Evolutionary conservation across 2,888 invertebrate genomes (phyloP).

Genomic region (Nudaria mundana): DNA sequence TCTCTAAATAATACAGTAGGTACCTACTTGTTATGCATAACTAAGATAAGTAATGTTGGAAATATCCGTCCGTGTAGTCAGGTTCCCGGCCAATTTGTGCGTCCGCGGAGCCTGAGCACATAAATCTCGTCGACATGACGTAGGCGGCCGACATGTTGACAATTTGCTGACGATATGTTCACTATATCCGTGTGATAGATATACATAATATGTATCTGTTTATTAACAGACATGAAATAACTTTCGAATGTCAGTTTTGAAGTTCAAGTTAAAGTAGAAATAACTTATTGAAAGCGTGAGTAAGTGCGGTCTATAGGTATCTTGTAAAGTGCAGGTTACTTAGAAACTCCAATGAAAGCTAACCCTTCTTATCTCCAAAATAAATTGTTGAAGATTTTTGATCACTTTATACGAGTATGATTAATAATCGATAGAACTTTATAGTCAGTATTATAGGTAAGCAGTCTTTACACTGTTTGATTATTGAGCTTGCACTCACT

Average conservation of each 20-base stretch:
- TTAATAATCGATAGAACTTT: no score
- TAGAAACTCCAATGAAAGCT: not conserved
- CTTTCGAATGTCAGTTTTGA: constrained; percentile 19
- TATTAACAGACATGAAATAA: constrained; percentile 28
- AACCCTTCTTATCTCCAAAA: no score
- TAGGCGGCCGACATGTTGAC: constrained; percentile 75
- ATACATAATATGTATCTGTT: constrained; percentile 19
- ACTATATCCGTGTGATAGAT: constrained; percentile 24
- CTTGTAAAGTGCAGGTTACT: constrained; percentile 21
- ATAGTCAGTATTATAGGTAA: no score
- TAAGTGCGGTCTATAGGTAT: constrained; percentile 19
- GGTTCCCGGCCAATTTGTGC: constrained; percentile 75
- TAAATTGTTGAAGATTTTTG: no score
- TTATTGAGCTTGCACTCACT: no score
- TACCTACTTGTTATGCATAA: constrained; percentile 54
- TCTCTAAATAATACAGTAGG: no score
- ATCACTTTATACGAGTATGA: no score
- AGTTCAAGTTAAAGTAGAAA: constrained; percentile 11
- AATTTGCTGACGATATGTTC: constrained; percentile 54
- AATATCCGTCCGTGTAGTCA: constrained; percentile 50
- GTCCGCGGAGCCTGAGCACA: constrained; percentile 61
- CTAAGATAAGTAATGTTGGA: constrained; percentile 52
- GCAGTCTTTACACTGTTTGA: no score
- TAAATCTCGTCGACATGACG: constrained; percentile 72
- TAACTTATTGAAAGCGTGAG: no score